Evolutionary conservation across 1,140 invertebrate genomes (phyloP).

Genomic region (Cotesia vestalis): DNA sequence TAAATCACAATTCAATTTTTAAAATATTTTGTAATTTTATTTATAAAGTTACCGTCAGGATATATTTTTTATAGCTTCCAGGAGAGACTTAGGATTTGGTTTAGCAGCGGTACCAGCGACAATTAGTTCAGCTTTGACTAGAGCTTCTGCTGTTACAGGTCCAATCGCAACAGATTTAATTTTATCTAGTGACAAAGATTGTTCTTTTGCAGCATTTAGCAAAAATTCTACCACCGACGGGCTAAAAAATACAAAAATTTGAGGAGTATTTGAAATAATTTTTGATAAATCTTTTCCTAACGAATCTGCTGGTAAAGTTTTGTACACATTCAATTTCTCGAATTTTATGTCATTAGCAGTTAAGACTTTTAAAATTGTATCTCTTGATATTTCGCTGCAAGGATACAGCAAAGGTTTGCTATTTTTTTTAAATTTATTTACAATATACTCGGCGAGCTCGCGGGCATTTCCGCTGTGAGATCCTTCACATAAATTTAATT

Average conservation of each 20-base stretch:
- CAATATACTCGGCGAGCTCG: conserved; percentile 54
- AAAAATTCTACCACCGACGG: conserved; percentile 56
- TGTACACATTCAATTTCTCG: conserved; percentile 55
- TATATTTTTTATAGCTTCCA: conserved; percentile 45
- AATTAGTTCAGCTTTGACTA: conserved; percentile 45
- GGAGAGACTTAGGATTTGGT: conserved; percentile 56
- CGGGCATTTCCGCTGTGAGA: conserved; percentile 56
- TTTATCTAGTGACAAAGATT: conserved; percentile 37
- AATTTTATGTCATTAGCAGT: conserved; percentile 44
- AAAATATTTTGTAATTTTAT: conserved; percentile 31
- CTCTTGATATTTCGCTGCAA: conserved; percentile 58
- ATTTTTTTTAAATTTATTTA: conserved; percentile 34
- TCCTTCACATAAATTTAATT: conserved; percentile 52
- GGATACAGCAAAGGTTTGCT: conserved; percentile 56
- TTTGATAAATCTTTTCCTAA: conserved; percentile 41
- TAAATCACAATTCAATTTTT: conserved; percentile 20
- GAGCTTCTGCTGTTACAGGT: conserved; percentile 55
- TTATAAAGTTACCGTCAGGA: conserved; percentile 21
- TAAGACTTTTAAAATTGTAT: conserved; percentile 56
- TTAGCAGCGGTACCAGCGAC: conserved; percentile 52
- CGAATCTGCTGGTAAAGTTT: conserved; percentile 50
- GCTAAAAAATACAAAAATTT: conserved; percentile 61
- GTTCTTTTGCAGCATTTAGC: conserved; percentile 32
- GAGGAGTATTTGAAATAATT: conserved; percentile 24
- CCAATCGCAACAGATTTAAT: conserved; percentile 61